Percentiles rank a stretch among this genome's conserved stretches.
Conservation (phyloP, 2,888 invertebrate species). For the Drosophila planitibia region DNA sequence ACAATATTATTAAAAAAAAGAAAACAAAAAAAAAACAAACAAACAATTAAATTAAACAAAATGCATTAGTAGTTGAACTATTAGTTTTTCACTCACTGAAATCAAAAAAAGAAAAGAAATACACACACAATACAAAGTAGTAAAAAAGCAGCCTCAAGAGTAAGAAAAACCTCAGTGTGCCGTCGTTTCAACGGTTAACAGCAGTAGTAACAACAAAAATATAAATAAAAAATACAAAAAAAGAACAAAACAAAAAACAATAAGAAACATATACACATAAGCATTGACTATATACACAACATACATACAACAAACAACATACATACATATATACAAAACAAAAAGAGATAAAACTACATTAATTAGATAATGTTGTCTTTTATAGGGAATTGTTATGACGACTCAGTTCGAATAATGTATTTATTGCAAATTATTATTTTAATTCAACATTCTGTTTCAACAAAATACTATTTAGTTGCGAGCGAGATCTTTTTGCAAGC, state of each 20-base stretch:
- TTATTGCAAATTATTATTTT: constrained; percentile 64
- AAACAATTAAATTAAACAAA: constrained; percentile 68
- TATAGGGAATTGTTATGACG: constrained; percentile 77
- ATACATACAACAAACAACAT: constrained; percentile 28
- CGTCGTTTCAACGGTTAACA: constrained; percentile 73
- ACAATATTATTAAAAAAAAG: constrained; percentile 43
- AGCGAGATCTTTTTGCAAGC: constrained; percentile 74
- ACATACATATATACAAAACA: constrained; percentile 39
- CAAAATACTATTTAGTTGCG: constrained; percentile 67
- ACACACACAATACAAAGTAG: constrained; percentile 57
- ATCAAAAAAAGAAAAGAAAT: constrained; percentile 29
- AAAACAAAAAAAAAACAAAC: constrained; percentile 33
- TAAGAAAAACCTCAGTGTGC: constrained; percentile 68
- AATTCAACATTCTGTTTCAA: constrained; percentile 49
- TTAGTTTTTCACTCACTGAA: constrained; percentile 75
- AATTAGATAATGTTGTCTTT: constrained; percentile 79
- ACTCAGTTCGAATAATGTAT: constrained; percentile 66
- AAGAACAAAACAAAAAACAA: constrained; percentile 24
- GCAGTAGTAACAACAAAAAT: constrained; percentile 31
- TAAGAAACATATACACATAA: constrained; percentile 41
- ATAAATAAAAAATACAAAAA: constrained; percentile 6
- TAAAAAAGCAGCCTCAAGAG: constrained; percentile 65
- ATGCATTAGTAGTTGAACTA: constrained; percentile 78
- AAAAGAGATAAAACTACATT: constrained; percentile 44
- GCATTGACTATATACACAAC: constrained; percentile 55